A percentile compares a stretch with the other conserved stretches of the same genome.
Conservation (phyloP, 1,140 invertebrate genomes). For the Cydia pomonella region DNA sequence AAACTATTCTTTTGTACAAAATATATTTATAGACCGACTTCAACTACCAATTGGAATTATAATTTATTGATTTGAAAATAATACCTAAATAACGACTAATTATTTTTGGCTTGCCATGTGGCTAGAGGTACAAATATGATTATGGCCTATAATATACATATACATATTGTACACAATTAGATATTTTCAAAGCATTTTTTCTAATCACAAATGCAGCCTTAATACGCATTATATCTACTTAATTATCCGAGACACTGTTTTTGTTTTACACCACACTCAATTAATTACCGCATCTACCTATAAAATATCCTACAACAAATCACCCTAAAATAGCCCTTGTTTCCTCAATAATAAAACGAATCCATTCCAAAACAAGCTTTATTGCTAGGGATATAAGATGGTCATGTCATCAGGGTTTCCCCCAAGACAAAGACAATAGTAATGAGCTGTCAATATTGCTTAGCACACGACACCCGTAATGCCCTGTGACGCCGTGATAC, state of each 20-base stretch:
- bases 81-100: too few relatives aligned
- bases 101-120: too few relatives aligned
- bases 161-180: too few relatives aligned
- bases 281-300: constrained; percentile 23
- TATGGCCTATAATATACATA: too few relatives aligned
- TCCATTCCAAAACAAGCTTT: not conserved
- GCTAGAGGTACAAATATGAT: too few relatives aligned
- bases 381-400: constrained; percentile 33
- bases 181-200: too few relatives aligned
- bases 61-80: too few relatives aligned
- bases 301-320: constrained; percentile 11
- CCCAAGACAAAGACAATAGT: constrained; percentile 47
- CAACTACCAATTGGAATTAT: too few relatives aligned
- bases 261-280: constrained; percentile 13
- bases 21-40: too few relatives aligned
- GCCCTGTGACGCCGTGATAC: constrained; percentile 34
- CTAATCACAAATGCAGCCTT: too few relatives aligned
- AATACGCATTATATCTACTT: not conserved
- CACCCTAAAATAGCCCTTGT: not conserved
- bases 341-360: not conserved
- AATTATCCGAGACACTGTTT: constrained; percentile 12
- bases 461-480: constrained; percentile 43
- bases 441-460: constrained; percentile 60
- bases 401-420: constrained; percentile 9
- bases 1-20: too few relatives aligned